These are phyloP conservation scores for Helogale parvula DNA, from an alignment of 2,113 vertebrate species.

Conservation along the genomic window DNA sequence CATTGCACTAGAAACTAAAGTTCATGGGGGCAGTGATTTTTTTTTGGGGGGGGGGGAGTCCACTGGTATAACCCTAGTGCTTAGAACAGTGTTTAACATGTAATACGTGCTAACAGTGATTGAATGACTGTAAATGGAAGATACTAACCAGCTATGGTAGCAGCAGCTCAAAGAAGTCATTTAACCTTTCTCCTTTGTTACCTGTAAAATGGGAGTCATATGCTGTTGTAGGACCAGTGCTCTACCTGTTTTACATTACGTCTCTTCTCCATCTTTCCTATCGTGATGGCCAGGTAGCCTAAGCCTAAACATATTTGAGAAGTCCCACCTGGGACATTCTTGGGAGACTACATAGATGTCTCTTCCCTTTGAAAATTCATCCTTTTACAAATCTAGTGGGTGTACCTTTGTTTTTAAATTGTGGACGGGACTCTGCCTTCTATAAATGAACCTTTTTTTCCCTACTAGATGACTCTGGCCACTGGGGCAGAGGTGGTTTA, in stretches of 20 bases:
- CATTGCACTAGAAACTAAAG: background rate
- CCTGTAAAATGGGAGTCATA: background rate
- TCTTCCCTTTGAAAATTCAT: background rate
- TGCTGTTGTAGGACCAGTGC: too few species aligned
- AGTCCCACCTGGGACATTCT: background rate
- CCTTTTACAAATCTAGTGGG: background rate
- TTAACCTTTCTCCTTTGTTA: background rate
- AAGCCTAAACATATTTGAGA: background rate
- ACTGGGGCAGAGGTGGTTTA: slow-evolving; percentile 94
- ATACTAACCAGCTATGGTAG: background rate
- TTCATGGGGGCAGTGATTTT: background rate
- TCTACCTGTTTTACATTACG: accelerated
- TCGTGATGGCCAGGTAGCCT: background rate
- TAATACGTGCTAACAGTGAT: background rate
- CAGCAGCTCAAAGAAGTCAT: background rate
- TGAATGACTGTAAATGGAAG: background rate
- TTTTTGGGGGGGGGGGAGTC: background rate
- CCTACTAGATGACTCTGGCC: slow-evolving; percentile 92
- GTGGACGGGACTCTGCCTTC: background rate
- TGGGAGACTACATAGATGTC: background rate
- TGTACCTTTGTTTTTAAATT: background rate
- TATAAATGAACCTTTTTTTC: slow-evolving; percentile 8
- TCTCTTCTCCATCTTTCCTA: background rate
- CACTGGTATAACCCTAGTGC: background rate
- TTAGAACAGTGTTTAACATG: background rate